phyloP scores from a whole-genome alignment of 1,140 invertebrate genomes.

The Solen grandis region DNA sequence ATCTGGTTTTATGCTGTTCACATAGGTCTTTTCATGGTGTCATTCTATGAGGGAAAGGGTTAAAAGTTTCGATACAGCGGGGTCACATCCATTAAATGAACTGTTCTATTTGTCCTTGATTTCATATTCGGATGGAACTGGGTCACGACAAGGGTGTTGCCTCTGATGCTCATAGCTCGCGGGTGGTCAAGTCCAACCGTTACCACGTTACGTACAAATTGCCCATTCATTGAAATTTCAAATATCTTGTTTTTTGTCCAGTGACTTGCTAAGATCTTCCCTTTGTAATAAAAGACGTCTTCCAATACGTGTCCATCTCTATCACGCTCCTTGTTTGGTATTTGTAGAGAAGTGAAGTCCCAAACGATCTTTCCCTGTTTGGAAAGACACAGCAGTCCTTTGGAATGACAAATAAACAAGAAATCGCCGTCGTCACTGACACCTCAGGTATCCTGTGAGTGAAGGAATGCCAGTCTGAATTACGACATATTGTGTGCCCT shows the following conservation, averaged over 20 bases:
- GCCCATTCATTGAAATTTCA: slow-evolving; percentile 10
- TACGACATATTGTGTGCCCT: neutral
- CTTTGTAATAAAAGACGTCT: slow-evolving; percentile 29
- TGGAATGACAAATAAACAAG: slow-evolving; percentile 11
- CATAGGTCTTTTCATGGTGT: too few relatives aligned
- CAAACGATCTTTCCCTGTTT: slow-evolving; percentile 6
- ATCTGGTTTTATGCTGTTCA: too few relatives aligned
- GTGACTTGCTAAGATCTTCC: slow-evolving; percentile 4
- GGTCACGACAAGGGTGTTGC: slow-evolving; percentile 9
- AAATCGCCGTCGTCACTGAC: slow-evolving; percentile 18
- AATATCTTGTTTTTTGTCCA: slow-evolving; percentile 27
- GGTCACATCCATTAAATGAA: slow-evolving; percentile 26
- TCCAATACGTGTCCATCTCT: slow-evolving; percentile 14
- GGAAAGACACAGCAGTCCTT: slow-evolving; percentile 12
- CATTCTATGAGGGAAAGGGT: too few relatives aligned
- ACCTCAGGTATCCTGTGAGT: slow-evolving; percentile 11
- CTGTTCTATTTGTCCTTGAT: neutral
- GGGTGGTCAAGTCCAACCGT: slow-evolving; percentile 18
- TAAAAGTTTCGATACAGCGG: too few relatives aligned
- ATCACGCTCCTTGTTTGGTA: slow-evolving; percentile 12
- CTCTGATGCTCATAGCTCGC: neutral
- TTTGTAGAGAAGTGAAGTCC: slow-evolving; percentile 17
- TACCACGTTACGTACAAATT: slow-evolving; percentile 17
- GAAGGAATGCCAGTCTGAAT: slow-evolving; percentile 20
- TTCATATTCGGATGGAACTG: slow-evolving; percentile 30